Evolutionary conservation across 53 echinoderm and acorn worm species (phyloP), one percentile per base, ranked within the genome.

Genomic region (Apostichopus leukothele): DNA sequence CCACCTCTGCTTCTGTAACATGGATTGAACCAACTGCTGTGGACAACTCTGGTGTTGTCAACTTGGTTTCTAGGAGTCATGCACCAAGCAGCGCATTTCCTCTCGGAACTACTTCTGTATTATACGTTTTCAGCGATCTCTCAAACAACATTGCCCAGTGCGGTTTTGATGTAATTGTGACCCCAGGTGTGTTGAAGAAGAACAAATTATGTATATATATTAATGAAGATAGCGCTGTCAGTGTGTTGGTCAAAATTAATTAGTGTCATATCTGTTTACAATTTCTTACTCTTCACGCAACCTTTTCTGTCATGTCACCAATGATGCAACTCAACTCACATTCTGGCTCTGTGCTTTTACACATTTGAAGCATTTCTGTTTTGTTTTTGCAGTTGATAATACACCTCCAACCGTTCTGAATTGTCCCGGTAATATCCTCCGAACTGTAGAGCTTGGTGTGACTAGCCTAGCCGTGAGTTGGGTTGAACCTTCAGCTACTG

Each of bases 111-210:
- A 88, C 94, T 20, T 73, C 86, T 23, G 94, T 93, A 10, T 90
- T 78, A n/a, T 93, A 93, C 78, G 88, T 88, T 12, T 93, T 88
- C 78, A 79, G 57, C 3, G 94, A 93, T 59, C 66, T 75, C 10
- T 60, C 85, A 20, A 90, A 91, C 4, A 94, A 94, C 50, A 84
- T 67, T 5, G 92, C 76, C 52, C 79, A 51, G 26, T 93, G 94
- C 59, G 11, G 59, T 5, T 96, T 96, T 22, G 67, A 66, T 22
- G 89, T 96, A 67, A 92, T 86, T 75, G 96, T 96, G 22, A 89
- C 73, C 22, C 73, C 83, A 51, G 88, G 95, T 95, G 67, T 86
- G 92, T 13, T 13, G 7, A 13, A 13, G 63, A 63, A 63, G 16
- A 7, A 63, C 6, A 7, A 39, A 3, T 39, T 39, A 3, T 39